Conservation (phyloP, 2,113 vertebrate genomes). For the Prunella fulvescens region DNA sequence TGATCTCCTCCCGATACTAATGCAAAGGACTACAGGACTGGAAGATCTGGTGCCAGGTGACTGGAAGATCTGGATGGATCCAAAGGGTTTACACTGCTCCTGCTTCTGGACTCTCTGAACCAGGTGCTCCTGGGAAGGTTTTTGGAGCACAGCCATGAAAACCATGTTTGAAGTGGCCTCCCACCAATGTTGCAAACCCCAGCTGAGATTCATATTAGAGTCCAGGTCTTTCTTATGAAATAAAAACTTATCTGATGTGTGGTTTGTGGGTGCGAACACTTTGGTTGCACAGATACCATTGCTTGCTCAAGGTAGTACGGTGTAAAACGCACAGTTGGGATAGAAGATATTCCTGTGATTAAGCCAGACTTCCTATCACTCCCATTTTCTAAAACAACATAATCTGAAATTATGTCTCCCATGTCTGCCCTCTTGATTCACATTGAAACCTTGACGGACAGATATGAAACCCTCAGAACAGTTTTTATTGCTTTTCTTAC, state of each 20-base stretch:
- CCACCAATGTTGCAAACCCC: not conserved
- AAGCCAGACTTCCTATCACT: not conserved
- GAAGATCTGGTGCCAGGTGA: not conserved
- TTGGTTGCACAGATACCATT: not conserved
- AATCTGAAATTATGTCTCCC: not conserved
- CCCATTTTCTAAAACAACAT: not conserved
- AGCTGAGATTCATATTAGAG: not conserved
- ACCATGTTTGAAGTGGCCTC: not conserved
- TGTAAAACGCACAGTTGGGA: not conserved
- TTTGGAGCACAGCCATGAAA: not conserved
- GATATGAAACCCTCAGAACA: not conserved
- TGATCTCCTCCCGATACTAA: not conserved
- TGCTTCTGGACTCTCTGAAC: not conserved
- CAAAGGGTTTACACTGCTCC: not conserved
- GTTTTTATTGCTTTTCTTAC: not conserved
- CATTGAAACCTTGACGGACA: not conserved
- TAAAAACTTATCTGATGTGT: not conserved
- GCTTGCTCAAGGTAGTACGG: not conserved
- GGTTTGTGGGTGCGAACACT: slow-evolving; percentile 8
- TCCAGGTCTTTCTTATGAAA: not conserved
- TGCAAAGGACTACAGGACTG: not conserved
- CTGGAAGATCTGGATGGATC: not conserved
- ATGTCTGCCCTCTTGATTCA: not conserved
- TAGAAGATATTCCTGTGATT: not conserved
- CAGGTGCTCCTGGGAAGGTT: accelerated